Evolutionary conservation across 2,888 invertebrate genomes (phyloP).

Genomic region (Tetramorium bicarinatum): DNA sequence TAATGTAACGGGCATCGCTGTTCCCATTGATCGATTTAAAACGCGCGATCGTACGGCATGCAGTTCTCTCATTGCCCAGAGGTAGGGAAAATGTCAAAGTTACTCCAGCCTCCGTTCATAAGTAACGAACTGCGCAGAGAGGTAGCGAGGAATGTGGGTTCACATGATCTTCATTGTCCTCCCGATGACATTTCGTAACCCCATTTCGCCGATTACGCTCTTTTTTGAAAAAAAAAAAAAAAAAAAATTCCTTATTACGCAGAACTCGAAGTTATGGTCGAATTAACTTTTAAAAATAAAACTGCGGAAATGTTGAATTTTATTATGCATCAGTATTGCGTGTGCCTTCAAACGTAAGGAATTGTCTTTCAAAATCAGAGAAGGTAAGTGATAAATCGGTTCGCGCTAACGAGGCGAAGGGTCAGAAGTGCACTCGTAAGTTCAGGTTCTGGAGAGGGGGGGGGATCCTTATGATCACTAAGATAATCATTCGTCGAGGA

Average conservation of each 20-base stretch:
- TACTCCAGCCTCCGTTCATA: slow-evolving; percentile 47
- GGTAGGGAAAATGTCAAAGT: slow-evolving; percentile 51
- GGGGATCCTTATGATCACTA: slow-evolving; percentile 18
- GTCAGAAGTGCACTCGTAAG: slow-evolving; percentile 21
- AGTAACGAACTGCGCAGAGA: slow-evolving; percentile 28
- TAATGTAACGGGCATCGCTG: not conserved
- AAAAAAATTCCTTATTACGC: not conserved
- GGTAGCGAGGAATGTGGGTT: slow-evolving; percentile 2
- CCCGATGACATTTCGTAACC: slow-evolving; percentile 48
- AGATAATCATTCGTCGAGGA: slow-evolving; percentile 23
- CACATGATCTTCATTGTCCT: slow-evolving; percentile 49
- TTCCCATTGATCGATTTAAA: not conserved
- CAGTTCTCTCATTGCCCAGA: slow-evolving; percentile 6
- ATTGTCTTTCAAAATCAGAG: slow-evolving; percentile 9
- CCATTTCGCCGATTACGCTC: not conserved
- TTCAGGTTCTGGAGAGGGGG: not conserved
- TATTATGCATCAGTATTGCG: not conserved
- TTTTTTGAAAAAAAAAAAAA: not conserved
- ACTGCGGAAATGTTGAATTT: not conserved
- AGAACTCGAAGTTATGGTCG: not conserved
- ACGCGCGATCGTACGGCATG: slow-evolving; percentile 18
- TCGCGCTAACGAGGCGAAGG: slow-evolving; percentile 25
- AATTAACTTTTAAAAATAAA: slow-evolving; percentile 4
- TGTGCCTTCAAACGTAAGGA: not conserved
- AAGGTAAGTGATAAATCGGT: not conserved